Base-by-base conservation (phyloP, 2,888 invertebrate species). In the Pollenia amentaria region DNA sequence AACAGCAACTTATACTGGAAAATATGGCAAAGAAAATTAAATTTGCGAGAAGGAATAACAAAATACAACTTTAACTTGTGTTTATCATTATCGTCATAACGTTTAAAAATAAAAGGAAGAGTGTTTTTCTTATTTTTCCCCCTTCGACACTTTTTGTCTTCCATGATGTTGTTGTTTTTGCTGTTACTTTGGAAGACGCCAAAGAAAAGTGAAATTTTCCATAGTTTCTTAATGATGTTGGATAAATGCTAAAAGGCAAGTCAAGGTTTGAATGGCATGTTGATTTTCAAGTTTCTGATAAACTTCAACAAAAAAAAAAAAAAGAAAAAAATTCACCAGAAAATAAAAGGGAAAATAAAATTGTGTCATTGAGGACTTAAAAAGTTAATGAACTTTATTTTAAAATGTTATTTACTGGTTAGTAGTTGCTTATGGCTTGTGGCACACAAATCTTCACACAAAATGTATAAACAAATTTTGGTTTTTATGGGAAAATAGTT, bases 371-470 rank as follows among this genome's bases (percentile, higher is more conserved):
- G 64, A 70, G 75, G 53, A 48, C 40, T 76, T 57, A 21, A 70
- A 51, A 78, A 55, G 85, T 75, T 82, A 86, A 86, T 86, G 82
- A 82, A 86, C 85, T 76, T 82, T 83, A n/a, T n/a, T 51, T 4
- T 8, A 0, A 55, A 57, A 38, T 46, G 51, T 11, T 48, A n/a
- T 16, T 64, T 14, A 16, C n/a, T 29, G 14, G 14, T 42, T 14
- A 53, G 12, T 29, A 46, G 16, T 60, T 42, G 4, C 53, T 70
- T 40, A 42, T 10, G 18, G 14, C 9, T 29, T 29, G 38, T 10
- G 12, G 2, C 51, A 53, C 6, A 29, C 29, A 29, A 29, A 0
- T 29, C 4, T 29, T 29, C 29, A 29, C 29, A 29, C 29, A 29
- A 29, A 29, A 29, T 29, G 29, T 29, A 29, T 29, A 29, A 29